A percentile compares a stretch with the other conserved stretches of the same genome.
Evolutionary conservation across 2,797 vertebrate genomes (phyloP).

Genomic region (Centroberyx gerrardi): DNA sequence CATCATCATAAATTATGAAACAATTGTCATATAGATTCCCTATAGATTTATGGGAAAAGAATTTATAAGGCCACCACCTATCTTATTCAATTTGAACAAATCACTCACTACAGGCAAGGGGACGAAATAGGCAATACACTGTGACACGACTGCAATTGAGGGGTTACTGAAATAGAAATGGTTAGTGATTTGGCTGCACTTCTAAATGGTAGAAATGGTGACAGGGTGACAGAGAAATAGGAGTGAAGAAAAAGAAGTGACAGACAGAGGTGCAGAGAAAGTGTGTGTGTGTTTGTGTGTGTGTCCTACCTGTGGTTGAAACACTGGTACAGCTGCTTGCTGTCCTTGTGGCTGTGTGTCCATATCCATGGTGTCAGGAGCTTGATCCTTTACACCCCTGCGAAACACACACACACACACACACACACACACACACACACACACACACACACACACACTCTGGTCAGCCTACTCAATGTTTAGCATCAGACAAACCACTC

Average conservation of each 20-base stretch:
- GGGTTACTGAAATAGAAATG: conserved; percentile 13
- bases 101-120: background rate
- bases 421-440: conserved; percentile 48
- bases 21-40: too few species aligned
- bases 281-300: background rate
- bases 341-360: conserved; percentile 93
- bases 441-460: conserved; percentile 40
- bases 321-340: conserved; percentile 89
- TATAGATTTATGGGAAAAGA: too few species aligned
- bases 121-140: background rate
- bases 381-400: conserved; percentile 84
- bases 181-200: background rate
- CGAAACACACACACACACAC: conserved; percentile 53
- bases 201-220: background rate
- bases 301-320: conserved; percentile 91
- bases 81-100: background rate
- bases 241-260: background rate
- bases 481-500: background rate
- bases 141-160: background rate
- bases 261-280: background rate
- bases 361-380: conserved; percentile 93
- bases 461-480: conserved; percentile 19
- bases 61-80: background rate
- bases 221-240: background rate
- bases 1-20: conserved; percentile 2